Evolutionary conservation across 2,113 vertebrate species (phyloP).

Genomic region (Regulus satrapa): DNA sequence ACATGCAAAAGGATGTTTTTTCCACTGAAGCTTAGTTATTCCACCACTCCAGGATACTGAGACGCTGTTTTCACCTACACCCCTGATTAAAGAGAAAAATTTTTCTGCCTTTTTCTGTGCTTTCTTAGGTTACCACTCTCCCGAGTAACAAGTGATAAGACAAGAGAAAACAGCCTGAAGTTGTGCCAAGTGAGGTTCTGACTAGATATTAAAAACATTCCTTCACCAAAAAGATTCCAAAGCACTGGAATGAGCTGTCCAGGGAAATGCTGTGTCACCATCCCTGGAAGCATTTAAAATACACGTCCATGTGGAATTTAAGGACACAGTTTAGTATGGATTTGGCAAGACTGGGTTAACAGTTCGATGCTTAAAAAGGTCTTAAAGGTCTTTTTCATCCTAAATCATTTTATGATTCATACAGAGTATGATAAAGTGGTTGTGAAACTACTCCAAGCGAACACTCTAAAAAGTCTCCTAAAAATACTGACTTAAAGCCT

Average conservation of each 20-base stretch:
- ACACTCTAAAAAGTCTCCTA: neutral
- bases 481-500: neutral
- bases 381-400: neutral
- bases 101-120: neutral
- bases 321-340: neutral
- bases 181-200: neutral
- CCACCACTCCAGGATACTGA: neutral
- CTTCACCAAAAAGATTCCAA: neutral
- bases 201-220: neutral
- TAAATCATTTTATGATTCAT: neutral
- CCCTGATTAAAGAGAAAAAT: neutral
- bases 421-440: neutral
- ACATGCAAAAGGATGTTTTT: neutral
- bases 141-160: neutral
- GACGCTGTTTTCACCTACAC: neutral
- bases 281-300: neutral
- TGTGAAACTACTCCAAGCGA: neutral
- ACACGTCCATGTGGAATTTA: accelerated
- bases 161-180: neutral
- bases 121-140: neutral
- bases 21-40: neutral
- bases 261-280: neutral
- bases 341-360: neutral
- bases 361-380: neutral
- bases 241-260: neutral